These are phyloP conservation scores for Aix galericulata DNA, from an alignment of 2,113 vertebrate species.

Conservation along the genomic window DNA sequence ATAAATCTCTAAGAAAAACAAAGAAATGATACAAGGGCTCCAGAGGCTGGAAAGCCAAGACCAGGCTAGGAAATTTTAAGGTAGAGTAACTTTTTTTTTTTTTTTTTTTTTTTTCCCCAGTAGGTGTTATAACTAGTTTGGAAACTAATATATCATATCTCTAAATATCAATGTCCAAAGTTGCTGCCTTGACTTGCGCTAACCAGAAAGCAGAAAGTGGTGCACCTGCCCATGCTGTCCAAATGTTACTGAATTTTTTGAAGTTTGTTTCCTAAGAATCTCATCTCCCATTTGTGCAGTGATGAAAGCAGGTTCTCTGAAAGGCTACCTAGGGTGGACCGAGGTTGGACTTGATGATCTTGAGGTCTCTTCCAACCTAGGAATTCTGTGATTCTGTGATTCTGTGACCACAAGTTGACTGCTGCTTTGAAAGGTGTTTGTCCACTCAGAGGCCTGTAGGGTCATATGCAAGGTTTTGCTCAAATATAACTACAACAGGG, in stretches of 20 bases:
- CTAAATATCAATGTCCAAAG: not conserved
- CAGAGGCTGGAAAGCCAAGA: not conserved
- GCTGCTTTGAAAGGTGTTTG: not conserved
- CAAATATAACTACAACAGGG: not conserved
- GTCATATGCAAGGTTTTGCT: not conserved
- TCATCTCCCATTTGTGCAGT: not conserved
- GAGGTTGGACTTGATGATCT: too few species aligned
- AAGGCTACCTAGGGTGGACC: too few species aligned
- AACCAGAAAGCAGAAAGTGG: not conserved
- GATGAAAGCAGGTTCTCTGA: not conserved
- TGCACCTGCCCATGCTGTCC: accelerated
- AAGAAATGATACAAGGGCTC: not conserved
- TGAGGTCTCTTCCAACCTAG: too few species aligned
- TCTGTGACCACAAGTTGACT: not conserved
- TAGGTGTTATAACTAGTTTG: not conserved
- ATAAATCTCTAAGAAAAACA: not conserved
- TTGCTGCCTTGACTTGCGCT: not conserved
- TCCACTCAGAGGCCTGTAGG: not conserved
- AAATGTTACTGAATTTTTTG: not conserved
- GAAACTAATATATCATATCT: not conserved
- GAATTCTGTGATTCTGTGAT: too few species aligned
- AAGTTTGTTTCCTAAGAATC: not conserved
- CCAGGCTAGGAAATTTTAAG: not conserved
- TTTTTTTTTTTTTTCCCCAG: not conserved
- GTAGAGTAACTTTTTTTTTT: not conserved